Evolutionary conservation across 2,113 vertebrate genomes (phyloP).

Genomic region (Nansenia antarctica): DNA sequence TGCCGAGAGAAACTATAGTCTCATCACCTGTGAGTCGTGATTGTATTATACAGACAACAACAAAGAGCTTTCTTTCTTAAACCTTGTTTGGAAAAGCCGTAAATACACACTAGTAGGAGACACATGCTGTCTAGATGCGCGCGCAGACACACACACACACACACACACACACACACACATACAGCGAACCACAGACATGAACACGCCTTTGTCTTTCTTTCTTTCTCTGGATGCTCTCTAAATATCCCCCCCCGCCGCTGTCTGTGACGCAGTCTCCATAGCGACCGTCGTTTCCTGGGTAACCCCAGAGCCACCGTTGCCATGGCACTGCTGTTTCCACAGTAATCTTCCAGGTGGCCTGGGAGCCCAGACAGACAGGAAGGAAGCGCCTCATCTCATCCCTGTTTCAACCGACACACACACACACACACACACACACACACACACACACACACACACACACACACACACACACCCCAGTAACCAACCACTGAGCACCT

Average conservation of each 20-base stretch:
- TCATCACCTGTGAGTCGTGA: conserved; percentile 9
- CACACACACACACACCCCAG: no score
- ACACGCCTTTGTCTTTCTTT: no score
- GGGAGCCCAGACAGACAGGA: conserved; percentile 61
- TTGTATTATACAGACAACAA: conserved; percentile 13
- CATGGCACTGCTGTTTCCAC: conserved; percentile 89
- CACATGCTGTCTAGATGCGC: background rate
- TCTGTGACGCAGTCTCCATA: conserved; percentile 95
- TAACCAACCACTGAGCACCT: no score
- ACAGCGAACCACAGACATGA: conserved; percentile 59
- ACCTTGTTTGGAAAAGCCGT: no score
- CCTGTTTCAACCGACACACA: no score
- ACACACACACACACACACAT: conserved; percentile 18
- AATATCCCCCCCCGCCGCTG: conserved; percentile 83
- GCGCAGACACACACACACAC: background rate
- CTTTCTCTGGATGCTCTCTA: conserved; percentile 87
- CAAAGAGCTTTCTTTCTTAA: background rate
- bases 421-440: no score
- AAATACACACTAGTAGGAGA: no score
- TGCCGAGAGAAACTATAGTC: conserved; percentile 29
- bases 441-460: no score
- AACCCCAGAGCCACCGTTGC: conserved; percentile 93
- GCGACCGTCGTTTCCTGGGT: conserved; percentile 90
- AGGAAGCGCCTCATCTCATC: background rate
- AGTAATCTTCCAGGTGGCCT: conserved; percentile 89